Percentiles rank a stretch among this genome's conserved stretches.
phyloP scores from a whole-genome alignment of 1,140 invertebrate species.

The Drosophila subobscura region DNA sequence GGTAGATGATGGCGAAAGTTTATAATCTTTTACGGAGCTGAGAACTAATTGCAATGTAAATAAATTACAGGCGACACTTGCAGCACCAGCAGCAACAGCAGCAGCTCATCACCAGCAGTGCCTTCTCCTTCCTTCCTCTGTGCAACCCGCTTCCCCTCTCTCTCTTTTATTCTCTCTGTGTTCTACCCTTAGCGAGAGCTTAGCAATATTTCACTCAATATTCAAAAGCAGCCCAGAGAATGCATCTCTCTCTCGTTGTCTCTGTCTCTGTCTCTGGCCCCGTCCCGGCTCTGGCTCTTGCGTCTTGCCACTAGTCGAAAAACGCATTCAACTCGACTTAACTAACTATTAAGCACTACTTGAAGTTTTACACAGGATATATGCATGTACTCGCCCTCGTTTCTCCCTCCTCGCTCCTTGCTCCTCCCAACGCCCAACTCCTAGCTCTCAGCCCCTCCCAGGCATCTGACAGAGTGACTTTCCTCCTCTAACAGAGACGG shows the following conservation, averaged over 20 bases:
- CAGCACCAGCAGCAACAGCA: constrained; percentile 30
- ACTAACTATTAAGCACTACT: constrained; percentile 81
- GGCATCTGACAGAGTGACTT: constrained; percentile 18
- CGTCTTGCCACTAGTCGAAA: constrained; percentile 42
- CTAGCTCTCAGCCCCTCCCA: constrained; percentile 13
- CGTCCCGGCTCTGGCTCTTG: not conserved
- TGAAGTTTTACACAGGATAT: constrained; percentile 77
- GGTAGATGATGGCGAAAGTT: constrained; percentile 51
- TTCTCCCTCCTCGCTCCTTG: constrained; percentile 36
- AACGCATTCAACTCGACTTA: constrained; percentile 82
- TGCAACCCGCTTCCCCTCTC: not conserved
- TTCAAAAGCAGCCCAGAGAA: constrained; percentile 61
- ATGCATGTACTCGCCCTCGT: constrained; percentile 70
- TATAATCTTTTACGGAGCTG: constrained; percentile 82
- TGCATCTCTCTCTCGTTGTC: constrained; percentile 4
- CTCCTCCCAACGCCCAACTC: constrained; percentile 12
- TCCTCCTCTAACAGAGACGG: not conserved
- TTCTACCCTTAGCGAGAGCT: not conserved
- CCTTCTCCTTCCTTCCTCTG: not conserved
- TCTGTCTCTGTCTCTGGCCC: not conserved
- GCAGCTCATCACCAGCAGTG: not conserved
- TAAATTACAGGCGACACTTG: constrained; percentile 80
- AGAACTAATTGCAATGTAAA: constrained; percentile 83
- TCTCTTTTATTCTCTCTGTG: not conserved
- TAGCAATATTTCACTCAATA: constrained; percentile 78